Conservation (phyloP, 2,113 vertebrate genomes). For the Penelope pileata region DNA sequence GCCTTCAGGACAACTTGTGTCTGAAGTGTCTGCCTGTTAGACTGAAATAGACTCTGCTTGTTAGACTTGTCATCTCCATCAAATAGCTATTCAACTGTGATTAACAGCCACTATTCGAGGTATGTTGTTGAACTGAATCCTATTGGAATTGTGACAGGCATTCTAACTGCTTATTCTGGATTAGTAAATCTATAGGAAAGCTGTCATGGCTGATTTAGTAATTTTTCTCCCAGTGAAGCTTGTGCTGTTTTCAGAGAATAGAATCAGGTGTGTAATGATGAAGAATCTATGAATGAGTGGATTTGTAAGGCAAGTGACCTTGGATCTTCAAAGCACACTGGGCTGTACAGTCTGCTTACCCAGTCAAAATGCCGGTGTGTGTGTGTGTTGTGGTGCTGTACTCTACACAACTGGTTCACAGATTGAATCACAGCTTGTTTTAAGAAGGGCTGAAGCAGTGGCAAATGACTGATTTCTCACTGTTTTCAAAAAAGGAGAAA, state of each 20-base stretch:
- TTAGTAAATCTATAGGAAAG: neutral
- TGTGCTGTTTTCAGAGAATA: neutral
- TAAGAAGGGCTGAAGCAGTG: neutral
- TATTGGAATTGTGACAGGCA: neutral
- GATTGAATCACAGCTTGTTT: neutral
- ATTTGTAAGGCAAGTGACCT: neutral
- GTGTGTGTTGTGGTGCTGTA: neutral
- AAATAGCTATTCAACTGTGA: neutral
- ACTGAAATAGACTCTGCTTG: neutral
- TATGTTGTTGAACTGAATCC: neutral
- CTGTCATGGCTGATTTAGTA: neutral
- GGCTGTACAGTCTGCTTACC: neutral
- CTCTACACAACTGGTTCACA: neutral
- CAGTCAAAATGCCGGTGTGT: neutral
- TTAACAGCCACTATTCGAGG: neutral
- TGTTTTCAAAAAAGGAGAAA: neutral
- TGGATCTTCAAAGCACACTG: neutral
- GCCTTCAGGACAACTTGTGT: neutral
- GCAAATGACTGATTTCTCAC: neutral
- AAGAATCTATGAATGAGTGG: neutral
- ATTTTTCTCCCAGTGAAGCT: neutral
- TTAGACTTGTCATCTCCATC: neutral
- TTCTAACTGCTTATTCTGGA: neutral
- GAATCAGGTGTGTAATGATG: neutral
- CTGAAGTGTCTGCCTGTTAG: neutral